A percentile compares a stretch with the other conserved stretches of the same genome.
These are phyloP conservation scores for Melanotaenia nigrans DNA, from an alignment of 2,797 vertebrate genomes.

Conservation along the genomic window DNA sequence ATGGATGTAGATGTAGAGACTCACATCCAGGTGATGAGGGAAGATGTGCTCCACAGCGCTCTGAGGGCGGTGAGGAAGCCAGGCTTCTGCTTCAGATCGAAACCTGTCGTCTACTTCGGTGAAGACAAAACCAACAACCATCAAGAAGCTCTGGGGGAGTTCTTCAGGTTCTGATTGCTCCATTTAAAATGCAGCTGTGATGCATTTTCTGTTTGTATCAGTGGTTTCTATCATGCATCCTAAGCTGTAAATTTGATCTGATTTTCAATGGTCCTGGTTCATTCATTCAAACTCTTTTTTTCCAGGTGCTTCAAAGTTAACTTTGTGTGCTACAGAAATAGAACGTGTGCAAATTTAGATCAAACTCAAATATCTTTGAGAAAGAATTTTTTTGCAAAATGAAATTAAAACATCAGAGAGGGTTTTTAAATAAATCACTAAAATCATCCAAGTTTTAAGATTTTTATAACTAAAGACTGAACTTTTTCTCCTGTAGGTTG, in stretches of 20 bases:
- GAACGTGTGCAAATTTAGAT: background rate
- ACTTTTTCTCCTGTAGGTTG: slow-evolving; percentile 53
- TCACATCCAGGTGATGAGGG: slow-evolving; percentile 46
- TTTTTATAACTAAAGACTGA: background rate
- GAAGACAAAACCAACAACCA: slow-evolving; percentile 55
- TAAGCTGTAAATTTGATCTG: background rate
- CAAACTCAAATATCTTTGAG: background rate
- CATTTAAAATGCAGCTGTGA: background rate
- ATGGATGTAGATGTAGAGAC: slow-evolving; percentile 1
- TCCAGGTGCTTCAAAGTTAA: background rate
- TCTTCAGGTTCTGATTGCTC: slow-evolving; percentile 73
- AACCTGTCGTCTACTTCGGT: slow-evolving; percentile 60
- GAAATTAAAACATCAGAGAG: background rate
- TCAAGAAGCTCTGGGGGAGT: slow-evolving; percentile 64
- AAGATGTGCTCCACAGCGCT: slow-evolving; percentile 38
- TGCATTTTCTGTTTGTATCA: background rate
- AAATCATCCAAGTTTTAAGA: background rate
- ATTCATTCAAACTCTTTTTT: background rate
- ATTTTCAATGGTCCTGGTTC: background rate
- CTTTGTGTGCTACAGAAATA: background rate
- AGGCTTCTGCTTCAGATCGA: slow-evolving; percentile 64
- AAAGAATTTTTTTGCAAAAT: no score
- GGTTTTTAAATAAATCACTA: no score
- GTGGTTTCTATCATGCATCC: background rate
- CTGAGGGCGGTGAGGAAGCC: slow-evolving; percentile 53